phyloP scores from a whole-genome alignment of 2,888 invertebrate genomes.

The Schizaphis graminum region DNA sequence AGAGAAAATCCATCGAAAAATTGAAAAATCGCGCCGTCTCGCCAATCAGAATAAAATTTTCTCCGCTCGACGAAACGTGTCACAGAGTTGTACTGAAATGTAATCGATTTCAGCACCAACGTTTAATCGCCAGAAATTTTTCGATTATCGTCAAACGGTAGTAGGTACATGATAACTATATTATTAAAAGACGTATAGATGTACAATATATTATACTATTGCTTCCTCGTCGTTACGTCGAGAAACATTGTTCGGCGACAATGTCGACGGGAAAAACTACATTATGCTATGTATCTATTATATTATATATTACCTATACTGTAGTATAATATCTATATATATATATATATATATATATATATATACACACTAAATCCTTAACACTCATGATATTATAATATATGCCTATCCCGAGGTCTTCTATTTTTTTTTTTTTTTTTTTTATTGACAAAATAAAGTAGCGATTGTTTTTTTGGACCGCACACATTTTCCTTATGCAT shows the following conservation, averaged over 20 bases:
- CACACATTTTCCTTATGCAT: background rate
- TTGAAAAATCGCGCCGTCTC: background rate
- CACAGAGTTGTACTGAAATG: background rate
- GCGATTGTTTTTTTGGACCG: background rate
- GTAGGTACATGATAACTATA: background rate
- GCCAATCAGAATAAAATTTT: background rate
- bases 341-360: background rate
- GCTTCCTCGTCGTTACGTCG: background rate
- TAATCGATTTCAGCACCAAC: background rate
- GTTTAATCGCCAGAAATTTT: background rate
- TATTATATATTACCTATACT: background rate
- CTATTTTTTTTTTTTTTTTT: background rate
- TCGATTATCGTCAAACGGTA: background rate
- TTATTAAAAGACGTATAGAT: background rate
- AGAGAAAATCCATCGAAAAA: background rate
- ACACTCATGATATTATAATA: background rate
- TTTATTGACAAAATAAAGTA: slow-evolving; percentile 11
- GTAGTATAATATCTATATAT: background rate
- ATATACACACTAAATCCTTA: background rate
- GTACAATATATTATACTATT: background rate
- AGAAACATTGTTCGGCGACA: background rate
- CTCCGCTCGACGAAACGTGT: background rate
- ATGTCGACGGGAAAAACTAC: background rate
- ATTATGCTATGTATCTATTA: background rate
- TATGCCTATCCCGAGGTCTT: slow-evolving; percentile 2